Percentiles rank a stretch among this genome's conserved stretches.
Evolutionary conservation across 2,888 invertebrate genomes (phyloP).

Genomic region (Hanleya hanleyi): DNA sequence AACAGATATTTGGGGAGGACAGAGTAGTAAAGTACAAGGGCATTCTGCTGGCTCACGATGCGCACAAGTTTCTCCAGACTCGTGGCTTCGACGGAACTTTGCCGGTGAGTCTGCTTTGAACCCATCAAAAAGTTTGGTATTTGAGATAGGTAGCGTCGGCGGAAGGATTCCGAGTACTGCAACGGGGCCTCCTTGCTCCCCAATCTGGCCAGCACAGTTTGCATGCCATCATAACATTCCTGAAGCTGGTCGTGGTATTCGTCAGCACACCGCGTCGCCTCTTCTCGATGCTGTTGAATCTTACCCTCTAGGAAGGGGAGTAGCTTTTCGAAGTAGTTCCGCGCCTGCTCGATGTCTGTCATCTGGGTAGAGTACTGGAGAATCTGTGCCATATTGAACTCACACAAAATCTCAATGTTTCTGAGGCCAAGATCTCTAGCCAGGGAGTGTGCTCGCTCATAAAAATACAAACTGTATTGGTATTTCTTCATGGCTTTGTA

Average conservation of each 20-base stretch:
- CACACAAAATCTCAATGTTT: conserved; percentile 57
- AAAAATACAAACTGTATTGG: conserved; percentile 63
- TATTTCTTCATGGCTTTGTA: conserved; percentile 51
- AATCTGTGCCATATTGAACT: conserved; percentile 65
- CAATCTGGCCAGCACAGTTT: conserved; percentile 57
- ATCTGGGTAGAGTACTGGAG: conserved; percentile 62
- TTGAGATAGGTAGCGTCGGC: conserved; percentile 50
- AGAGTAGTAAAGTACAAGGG: conserved; percentile 66
- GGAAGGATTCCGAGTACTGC: conserved; percentile 62
- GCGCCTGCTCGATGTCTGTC: conserved; percentile 60
- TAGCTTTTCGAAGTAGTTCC: conserved; percentile 54
- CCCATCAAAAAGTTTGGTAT: conserved; percentile 40
- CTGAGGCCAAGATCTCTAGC: conserved; percentile 55
- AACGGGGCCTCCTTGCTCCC: conserved; percentile 63
- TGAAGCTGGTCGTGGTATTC: conserved; percentile 56
- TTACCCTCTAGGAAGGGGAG: conserved; percentile 54
- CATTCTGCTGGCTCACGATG: conserved; percentile 60
- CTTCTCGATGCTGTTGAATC: conserved; percentile 57
- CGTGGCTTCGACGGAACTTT: conserved; percentile 25
- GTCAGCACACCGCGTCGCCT: conserved; percentile 58
- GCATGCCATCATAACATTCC: conserved; percentile 66
- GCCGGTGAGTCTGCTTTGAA: conserved; percentile 31
- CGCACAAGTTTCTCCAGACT: conserved; percentile 54
- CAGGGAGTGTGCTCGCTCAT: conserved; percentile 52
- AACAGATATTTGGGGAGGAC: conserved; percentile 55